A percentile compares a stretch with the other conserved stretches of the same genome.
Conservation (phyloP, 2,797 vertebrate genomes). For the Poeciliopsis infans region DNA sequence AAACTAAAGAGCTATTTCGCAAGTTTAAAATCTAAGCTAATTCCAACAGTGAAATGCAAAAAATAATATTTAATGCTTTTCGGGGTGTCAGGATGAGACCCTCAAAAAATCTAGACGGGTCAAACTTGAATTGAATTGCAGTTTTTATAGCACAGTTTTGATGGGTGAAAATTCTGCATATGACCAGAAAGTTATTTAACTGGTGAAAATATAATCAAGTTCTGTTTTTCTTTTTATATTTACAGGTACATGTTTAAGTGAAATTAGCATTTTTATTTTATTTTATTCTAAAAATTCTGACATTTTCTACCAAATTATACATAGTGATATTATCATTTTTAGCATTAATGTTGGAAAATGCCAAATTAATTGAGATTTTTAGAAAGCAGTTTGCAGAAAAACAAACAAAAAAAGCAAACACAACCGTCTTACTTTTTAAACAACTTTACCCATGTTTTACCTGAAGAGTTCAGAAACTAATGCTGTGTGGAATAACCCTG, state of each 20-base stretch:
- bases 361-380: neutral
- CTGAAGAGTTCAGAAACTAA: neutral
- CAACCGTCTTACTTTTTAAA: neutral
- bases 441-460: neutral
- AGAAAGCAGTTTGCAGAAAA: neutral
- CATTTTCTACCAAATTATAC: neutral
- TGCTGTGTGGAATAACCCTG: neutral
- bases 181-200: neutral
- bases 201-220: neutral
- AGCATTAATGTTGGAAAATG: neutral
- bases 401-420: neutral
- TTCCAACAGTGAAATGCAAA: neutral
- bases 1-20: neutral
- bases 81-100: neutral
- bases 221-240: neutral
- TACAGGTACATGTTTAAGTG: too few relatives aligned
- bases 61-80: neutral
- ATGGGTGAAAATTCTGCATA: neutral
- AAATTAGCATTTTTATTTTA: neutral
- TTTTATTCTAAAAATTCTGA: neutral
- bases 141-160: neutral
- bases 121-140: neutral
- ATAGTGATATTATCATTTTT: neutral
- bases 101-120: neutral
- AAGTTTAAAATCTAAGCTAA: neutral